Percentiles rank a stretch among this genome's conserved stretches.
Evolutionary conservation across 2,113 vertebrate species (phyloP).

Genomic region (Scytalopus superciliaris): DNA sequence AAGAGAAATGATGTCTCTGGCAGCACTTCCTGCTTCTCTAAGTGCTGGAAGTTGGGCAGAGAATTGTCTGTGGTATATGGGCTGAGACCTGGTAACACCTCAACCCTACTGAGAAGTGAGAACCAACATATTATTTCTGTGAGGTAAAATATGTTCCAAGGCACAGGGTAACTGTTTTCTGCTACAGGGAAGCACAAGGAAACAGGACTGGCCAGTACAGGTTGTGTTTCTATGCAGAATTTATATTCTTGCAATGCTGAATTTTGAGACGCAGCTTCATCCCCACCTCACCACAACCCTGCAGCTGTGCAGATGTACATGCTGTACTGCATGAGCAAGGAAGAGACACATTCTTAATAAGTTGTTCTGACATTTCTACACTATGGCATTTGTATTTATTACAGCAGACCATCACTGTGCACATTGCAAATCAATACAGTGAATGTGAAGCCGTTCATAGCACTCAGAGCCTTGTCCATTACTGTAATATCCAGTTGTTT

Average conservation of each 20-base stretch:
- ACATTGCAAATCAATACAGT: slow-evolving; percentile 60
- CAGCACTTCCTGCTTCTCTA: background rate
- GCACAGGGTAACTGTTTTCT: background rate
- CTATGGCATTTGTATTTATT: slow-evolving; percentile 58
- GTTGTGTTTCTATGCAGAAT: background rate
- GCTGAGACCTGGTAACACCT: background rate
- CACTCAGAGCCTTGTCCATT: slow-evolving; percentile 54
- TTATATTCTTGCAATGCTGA: background rate
- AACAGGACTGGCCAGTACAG: background rate
- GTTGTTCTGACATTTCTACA: slow-evolving; percentile 60
- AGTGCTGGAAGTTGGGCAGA: background rate
- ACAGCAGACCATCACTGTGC: slow-evolving; percentile 50
- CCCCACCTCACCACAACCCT: background rate
- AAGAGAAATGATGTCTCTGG: background rate
- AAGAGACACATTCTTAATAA: slow-evolving; percentile 50
- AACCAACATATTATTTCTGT: background rate
- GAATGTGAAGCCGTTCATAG: slow-evolving; percentile 17
- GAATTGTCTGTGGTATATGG: background rate
- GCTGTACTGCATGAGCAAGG: background rate
- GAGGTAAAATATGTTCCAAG: background rate
- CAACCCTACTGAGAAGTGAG: background rate
- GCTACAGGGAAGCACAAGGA: background rate
- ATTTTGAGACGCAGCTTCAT: slow-evolving; percentile 2
- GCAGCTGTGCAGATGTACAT: slow-evolving; percentile 17
- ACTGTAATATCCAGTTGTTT: slow-evolving; percentile 49